Evolutionary conservation across 2,888 invertebrate genomes (phyloP), one percentile per base, ranked within the genome.

Genomic region (Pterobdella sp.): DNA sequence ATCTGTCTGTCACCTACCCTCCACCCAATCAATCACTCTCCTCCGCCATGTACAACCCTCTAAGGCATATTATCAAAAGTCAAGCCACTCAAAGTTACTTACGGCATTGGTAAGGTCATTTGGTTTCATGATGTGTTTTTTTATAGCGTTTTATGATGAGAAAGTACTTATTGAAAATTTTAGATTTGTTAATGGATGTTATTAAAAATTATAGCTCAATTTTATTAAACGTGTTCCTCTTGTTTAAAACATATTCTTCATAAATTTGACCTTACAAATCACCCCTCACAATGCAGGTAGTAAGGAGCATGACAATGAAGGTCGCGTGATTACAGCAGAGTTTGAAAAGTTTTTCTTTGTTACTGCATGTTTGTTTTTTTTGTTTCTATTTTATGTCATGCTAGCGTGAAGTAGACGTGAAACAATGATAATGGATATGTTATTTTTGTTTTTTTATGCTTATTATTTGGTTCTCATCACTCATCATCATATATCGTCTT

Each of bases 341-440:
- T 98, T 88, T 84, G 91, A 93, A 71, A 88, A 92, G 72, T 98
- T 92, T 84, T 94, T 89, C 84, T 83, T 98, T 65, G 87, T 98
- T 70, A 90, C 90, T 81, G 89, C 91, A 1, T 97, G 89, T 88
- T 83, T 87, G 88, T 78, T n/a, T n/a, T n/a, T n/a, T 1, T 69
- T 42, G 1, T 31, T 34, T 67, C 34, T 35, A 26, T 32, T 49
- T 68, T 1, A 42, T 26, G 29, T 68, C 29, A 26, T 34, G n/a
- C 22, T 68, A 22, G 7, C 29, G 22, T n/a, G 26, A 14, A 67
- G 18, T 29, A 18, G 10, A 4, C 18, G 29, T 22, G 29, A 22
- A 26, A 22, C 26, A 22, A 18, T 64, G 22, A 64, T 26, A 64
- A 64, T 14, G 26, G 65, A 64, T 22, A 64, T 64, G 10, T 64